These are phyloP conservation scores for Ornithoptera alexandrae DNA, from an alignment of 2,888 invertebrate species.

Conservation along the genomic window DNA sequence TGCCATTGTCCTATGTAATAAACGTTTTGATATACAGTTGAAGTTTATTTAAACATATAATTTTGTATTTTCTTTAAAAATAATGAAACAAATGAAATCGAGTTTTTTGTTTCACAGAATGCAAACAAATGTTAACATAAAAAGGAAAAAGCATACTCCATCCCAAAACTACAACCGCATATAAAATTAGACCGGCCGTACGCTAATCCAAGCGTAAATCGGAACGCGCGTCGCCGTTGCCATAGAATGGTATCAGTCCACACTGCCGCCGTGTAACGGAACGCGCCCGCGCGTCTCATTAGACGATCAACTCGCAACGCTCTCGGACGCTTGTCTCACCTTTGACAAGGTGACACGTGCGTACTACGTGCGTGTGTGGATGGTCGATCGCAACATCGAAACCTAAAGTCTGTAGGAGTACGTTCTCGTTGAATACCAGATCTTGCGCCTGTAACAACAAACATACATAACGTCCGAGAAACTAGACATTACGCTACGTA, in stretches of 20 bases:
- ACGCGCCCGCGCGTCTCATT: slow-evolving; percentile 32
- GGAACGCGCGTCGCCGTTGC: slow-evolving; percentile 28
- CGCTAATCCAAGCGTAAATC: slow-evolving; percentile 27
- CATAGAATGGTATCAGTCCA: slow-evolving; percentile 34
- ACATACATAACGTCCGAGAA: neutral
- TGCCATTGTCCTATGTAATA: no score
- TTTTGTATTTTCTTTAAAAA: neutral
- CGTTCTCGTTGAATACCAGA: slow-evolving; percentile 97
- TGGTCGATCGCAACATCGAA: slow-evolving; percentile 99
- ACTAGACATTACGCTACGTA: neutral
- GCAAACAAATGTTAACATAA: slow-evolving; percentile 19
- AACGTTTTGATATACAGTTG: no score
- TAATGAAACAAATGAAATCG: neutral
- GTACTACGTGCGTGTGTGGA: slow-evolving; percentile 98
- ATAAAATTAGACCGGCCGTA: slow-evolving; percentile 32
- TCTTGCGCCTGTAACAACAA: slow-evolving; percentile 87
- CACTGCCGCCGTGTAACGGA: slow-evolving; percentile 35
- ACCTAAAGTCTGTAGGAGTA: slow-evolving; percentile 96
- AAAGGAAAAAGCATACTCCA: slow-evolving; percentile 27
- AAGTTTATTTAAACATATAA: no score
- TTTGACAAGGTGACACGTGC: slow-evolving; percentile 96
- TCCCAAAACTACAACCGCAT: slow-evolving; percentile 35
- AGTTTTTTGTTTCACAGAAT: slow-evolving; percentile 9
- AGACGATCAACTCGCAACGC: slow-evolving; percentile 31
- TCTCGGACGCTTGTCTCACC: slow-evolving; percentile 81